Base-by-base conservation (phyloP, 2,113 vertebrate genomes). In the Bucco capensis region DNA sequence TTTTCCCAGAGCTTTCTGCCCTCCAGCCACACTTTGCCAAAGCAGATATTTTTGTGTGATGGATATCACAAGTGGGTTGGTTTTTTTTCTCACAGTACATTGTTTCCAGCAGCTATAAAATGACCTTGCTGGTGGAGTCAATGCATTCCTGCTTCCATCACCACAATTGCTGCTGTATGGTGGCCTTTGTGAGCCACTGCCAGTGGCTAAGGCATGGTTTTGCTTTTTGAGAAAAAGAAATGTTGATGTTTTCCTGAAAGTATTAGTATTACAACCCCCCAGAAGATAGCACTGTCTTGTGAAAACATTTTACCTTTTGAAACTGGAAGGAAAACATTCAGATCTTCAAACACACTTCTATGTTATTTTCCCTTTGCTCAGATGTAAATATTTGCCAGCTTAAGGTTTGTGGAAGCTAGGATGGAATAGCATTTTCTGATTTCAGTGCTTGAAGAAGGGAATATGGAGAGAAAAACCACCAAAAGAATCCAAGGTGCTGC, bases 1-100 rank as follows among this genome's bases (percentile, higher is more conserved):
- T 87, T 95, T 71, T 92, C 83, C 79, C 60, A 86, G 77, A 88
- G 70, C 46, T 87, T 61, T 88, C 61, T 90, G 33, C 30, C 46
- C 40, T 64, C 9, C 28, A 71, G n/a, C 54, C 30, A 28, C 25
- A 4, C 51, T 87, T 74, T 76, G 56, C 25, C 47, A 74, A 69
- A 60, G 49, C 0, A 1, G 47, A 2, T 92, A 12, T 47, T 75
- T 62, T 65, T 61, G 46, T 86, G 51, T 3, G 2, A 15, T 37
- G 24, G 44, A 3, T 80, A 49, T 86, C 24, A 6, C 35, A 67
- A 84, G 24, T 35, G 40, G 11, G 15, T 42, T 9, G 38, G 8
- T 51, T 14, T 9, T 66, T 53, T 54, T 71, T 87, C 73, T 51
- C 72, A 31, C 10, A 73, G 27, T 10, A 15, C 8, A 1, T 83